phyloP scores from a whole-genome alignment of 2,888 invertebrate species.

The Synergus japonicus region DNA sequence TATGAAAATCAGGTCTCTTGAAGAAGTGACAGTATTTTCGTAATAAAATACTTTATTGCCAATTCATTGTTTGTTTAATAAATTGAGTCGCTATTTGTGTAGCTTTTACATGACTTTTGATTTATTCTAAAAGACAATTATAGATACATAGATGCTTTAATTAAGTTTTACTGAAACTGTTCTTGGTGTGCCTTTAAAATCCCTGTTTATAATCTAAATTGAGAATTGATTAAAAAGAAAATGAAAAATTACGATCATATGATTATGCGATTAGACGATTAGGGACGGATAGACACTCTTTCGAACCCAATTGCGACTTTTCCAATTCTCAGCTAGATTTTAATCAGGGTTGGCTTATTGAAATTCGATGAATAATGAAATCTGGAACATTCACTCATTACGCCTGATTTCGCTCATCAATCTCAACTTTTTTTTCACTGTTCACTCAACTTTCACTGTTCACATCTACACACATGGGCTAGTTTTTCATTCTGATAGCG shows the following conservation, averaged over 20 bases:
- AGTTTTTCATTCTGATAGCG: conserved; percentile 16
- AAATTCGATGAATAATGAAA: conserved; percentile 37
- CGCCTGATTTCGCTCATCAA: background rate
- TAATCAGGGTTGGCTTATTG: conserved; percentile 32
- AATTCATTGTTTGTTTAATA: conserved; percentile 34
- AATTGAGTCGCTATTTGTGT: conserved; percentile 32
- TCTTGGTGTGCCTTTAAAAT: conserved; percentile 1
- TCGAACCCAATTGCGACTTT: conserved; percentile 30
- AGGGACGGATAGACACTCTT: conserved; percentile 33
- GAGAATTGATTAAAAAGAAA: conserved; percentile 48
- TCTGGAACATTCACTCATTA: conserved; percentile 1
- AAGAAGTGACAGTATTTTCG: conserved; percentile 17
- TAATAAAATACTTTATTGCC: conserved; percentile 42
- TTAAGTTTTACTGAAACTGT: conserved; percentile 31
- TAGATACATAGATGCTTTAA: conserved; percentile 40
- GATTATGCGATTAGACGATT: conserved; percentile 42
- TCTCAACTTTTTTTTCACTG: no score
- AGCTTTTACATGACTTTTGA: conserved; percentile 39
- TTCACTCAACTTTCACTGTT: no score
- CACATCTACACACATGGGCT: conserved; percentile 13
- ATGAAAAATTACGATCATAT: conserved; percentile 35
- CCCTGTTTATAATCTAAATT: conserved; percentile 24
- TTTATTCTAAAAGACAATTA: conserved; percentile 38
- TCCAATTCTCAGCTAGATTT: conserved; percentile 25
- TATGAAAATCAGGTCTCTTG: background rate